Evolutionary conservation across 2,888 invertebrate species (phyloP), one percentile per base, ranked within the genome.

Genomic region (Eupithecia abbreviata): DNA sequence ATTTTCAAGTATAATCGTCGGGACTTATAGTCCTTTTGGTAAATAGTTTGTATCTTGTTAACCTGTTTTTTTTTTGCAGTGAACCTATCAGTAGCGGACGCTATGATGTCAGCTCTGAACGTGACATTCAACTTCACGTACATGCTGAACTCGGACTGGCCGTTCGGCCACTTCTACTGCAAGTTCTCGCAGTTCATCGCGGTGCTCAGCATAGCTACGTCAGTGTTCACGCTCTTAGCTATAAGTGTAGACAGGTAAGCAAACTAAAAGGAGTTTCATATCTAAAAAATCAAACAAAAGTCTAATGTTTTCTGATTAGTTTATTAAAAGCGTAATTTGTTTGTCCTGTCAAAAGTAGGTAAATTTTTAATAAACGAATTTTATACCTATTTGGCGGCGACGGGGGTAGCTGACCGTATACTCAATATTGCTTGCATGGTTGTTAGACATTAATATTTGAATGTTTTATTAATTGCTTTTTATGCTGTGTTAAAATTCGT

Each of bases 91-190:
- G 97, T 99, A 82, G 99, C 99, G 10, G 99, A 99, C 91, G 97
- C 98, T 30, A 97, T 99, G 97, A 98, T 99, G 62, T 98, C 99
- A 1, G 97, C 98, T 0, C 95, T 99, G 81, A 99, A 99, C 92
- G 99, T 99, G 79, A 98, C 98, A 67, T 99, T 99, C 95, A 99
- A 98, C 95, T 99, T 98, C 92, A 97, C 97, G n/a, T 99, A 98
- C 95, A 98, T 99, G 98, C 95, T 99, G 89, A 97, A 98, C 92
- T 97, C 97, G 55, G 97, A 99, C 91, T 99, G 99, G 99, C 98
- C 98, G 15, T 99, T 99, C 88, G 99, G 99, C 0, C 96, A 96
- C 80, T 95, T 97, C 84, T 99, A 99, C 95, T 99, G 99, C 96
- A 99, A 98, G 94, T 97, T 99, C 89, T 97, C 98, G 80, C 98